Conservation (phyloP, 2,888 invertebrate species). For the Leucoma salicis region DNA sequence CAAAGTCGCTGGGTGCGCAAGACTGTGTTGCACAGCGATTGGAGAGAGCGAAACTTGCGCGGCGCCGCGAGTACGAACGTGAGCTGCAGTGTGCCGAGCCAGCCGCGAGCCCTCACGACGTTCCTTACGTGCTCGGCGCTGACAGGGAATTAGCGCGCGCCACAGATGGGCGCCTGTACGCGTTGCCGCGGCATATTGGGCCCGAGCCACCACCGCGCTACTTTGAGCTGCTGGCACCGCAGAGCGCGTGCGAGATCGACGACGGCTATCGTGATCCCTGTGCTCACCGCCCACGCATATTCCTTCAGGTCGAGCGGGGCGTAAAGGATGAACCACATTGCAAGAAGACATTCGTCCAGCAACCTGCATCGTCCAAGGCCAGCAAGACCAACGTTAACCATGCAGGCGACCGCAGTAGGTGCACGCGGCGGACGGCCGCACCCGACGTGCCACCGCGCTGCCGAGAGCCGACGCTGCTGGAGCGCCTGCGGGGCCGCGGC, state of each 20-base stretch:
- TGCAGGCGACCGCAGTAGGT: constrained; percentile 1
- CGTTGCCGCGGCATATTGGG: constrained; percentile 39
- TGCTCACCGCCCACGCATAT: constrained; percentile 27
- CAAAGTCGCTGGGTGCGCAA: constrained; percentile 14
- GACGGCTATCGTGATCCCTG: constrained; percentile 18
- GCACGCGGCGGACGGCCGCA: constrained; percentile 4
- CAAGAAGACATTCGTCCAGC: neutral
- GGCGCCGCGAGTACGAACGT: constrained; percentile 35
- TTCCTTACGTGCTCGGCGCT: constrained; percentile 11
- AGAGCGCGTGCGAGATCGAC: constrained; percentile 41
- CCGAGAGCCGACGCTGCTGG: constrained; percentile 12
- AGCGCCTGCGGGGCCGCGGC: constrained; percentile 17
- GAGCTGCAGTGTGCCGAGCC: constrained; percentile 18
- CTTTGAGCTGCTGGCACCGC: constrained; percentile 33
- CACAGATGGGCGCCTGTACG: constrained; percentile 51
- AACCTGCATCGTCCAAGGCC: neutral
- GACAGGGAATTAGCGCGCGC: constrained; percentile 42
- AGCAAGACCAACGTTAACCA: neutral
- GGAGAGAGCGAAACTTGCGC: constrained; percentile 27
- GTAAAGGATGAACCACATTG: neutral
- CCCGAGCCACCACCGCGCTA: constrained; percentile 34
- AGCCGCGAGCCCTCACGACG: neutral
- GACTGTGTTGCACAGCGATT: constrained; percentile 41
- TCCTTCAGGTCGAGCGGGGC: constrained; percentile 46
- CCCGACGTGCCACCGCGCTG: constrained; percentile 20